These are phyloP conservation scores for Lamprotornis superbus DNA, from an alignment of 2,113 vertebrate genomes.

Conservation along the genomic window DNA sequence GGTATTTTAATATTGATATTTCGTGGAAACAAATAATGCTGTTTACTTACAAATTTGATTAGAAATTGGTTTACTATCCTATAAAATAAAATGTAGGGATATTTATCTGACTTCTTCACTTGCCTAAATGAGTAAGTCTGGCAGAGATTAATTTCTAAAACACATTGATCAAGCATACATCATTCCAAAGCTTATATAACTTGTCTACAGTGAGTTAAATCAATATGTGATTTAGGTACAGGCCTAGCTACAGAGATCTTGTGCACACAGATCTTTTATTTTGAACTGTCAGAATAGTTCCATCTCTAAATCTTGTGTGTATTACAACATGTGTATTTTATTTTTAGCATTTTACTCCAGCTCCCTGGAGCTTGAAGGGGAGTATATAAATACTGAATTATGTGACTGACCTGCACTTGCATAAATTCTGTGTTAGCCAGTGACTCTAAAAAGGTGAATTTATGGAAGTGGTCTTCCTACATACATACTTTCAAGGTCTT, in stretches of 20 bases:
- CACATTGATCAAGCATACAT: conserved; percentile 14
- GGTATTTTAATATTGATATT: not conserved
- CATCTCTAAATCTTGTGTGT: not conserved
- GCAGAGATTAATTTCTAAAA: conserved; percentile 10
- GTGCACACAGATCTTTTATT: conserved; percentile 23
- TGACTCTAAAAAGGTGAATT: conserved; percentile 34
- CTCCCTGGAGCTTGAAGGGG: conserved; percentile 23
- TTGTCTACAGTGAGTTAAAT: conserved; percentile 16
- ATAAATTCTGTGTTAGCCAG: conserved; percentile 33
- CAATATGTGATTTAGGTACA: conserved; percentile 33
- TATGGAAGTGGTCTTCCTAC: not conserved
- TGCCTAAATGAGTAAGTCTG: conserved; percentile 19
- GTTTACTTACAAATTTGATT: conserved; percentile 35
- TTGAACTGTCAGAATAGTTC: not conserved
- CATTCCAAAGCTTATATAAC: not conserved
- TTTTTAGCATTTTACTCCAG: conserved; percentile 30
- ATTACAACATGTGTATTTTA: conserved; percentile 26
- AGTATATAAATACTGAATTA: conserved; percentile 16
- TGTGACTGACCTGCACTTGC: conserved; percentile 22
- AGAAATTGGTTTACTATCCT: conserved; percentile 38
- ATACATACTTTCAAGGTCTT: not conserved
- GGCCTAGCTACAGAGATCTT: not conserved
- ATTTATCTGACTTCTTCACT: conserved; percentile 38
- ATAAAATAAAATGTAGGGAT: not conserved
- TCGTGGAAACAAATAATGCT: conserved; percentile 7